Percentiles rank a stretch among this genome's conserved stretches.
Conservation (phyloP, 2,888 invertebrate species). For the Chironomus riparius region DNA sequence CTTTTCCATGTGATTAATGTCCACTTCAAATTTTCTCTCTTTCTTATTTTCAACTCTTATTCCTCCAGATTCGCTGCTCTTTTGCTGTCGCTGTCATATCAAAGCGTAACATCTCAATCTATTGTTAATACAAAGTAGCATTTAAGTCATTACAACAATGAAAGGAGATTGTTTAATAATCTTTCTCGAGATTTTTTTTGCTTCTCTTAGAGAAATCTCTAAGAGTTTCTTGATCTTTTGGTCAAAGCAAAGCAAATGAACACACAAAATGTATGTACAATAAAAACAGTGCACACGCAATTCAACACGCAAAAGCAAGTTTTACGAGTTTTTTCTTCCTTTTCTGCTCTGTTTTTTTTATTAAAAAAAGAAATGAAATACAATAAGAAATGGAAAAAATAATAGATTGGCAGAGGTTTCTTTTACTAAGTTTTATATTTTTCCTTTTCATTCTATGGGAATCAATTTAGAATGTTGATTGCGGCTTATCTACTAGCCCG, state of each 20-base stretch:
- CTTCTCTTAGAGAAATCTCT: neutral
- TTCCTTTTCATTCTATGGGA: too few relatives aligned
- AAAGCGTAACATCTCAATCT: neutral
- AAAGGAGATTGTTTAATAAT: neutral
- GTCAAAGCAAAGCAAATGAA: too few relatives aligned
- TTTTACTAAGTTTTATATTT: too few relatives aligned
- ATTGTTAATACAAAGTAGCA: neutral
- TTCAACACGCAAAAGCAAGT: neutral
- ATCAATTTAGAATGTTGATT: too few relatives aligned
- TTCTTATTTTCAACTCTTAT: neutral
- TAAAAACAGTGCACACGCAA: neutral
- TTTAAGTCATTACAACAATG: neutral
- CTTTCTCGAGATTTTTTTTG: neutral
- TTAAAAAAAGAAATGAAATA: too few relatives aligned
- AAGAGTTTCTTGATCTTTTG: too few relatives aligned
- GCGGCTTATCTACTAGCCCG: too few relatives aligned
- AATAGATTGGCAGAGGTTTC: too few relatives aligned
- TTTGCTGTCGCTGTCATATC: neutral
- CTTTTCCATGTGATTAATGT: neutral
- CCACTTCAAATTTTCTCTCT: neutral
- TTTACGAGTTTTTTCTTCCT: neutral
- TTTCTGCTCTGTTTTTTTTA: too few relatives aligned
- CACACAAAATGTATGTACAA: too few relatives aligned
- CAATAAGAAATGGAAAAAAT: too few relatives aligned
- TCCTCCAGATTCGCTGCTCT: neutral